Evolutionary conservation across 2,797 vertebrate genomes (phyloP).

Genomic region (Sparidentex hasta): DNA sequence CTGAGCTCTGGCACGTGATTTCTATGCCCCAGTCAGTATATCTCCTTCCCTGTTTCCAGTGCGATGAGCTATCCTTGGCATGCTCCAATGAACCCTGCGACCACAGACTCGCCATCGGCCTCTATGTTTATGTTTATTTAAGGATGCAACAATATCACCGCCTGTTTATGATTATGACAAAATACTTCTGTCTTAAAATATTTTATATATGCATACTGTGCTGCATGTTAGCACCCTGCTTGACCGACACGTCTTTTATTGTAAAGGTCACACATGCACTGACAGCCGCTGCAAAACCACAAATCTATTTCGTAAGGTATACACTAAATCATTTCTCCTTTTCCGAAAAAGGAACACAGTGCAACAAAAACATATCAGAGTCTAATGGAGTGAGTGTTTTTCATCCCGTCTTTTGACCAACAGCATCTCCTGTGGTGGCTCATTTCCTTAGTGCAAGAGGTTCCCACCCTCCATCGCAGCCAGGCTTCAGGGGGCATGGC

Average conservation of each 20-base stretch:
- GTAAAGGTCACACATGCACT: slow-evolving; percentile 33
- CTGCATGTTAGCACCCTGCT: neutral
- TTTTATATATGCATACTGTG: neutral
- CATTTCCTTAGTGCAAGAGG: slow-evolving; percentile 80
- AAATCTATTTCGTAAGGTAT: slow-evolving; percentile 26
- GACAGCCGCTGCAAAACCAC: slow-evolving; percentile 14
- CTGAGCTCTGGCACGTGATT: slow-evolving; percentile 75
- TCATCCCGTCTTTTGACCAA: slow-evolving; percentile 76
- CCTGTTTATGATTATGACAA: slow-evolving; percentile 4
- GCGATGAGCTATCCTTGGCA: slow-evolving; percentile 44
- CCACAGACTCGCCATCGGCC: slow-evolving; percentile 46
- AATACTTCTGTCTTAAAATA: neutral
- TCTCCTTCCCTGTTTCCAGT: slow-evolving; percentile 48
- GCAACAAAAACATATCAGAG: slow-evolving; percentile 62
- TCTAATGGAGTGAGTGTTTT: slow-evolving; percentile 74
- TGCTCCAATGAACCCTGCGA: slow-evolving; percentile 53
- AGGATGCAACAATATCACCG: neutral
- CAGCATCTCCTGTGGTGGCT: slow-evolving; percentile 81
- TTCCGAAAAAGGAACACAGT: slow-evolving; percentile 50
- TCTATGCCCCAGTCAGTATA: slow-evolving; percentile 61
- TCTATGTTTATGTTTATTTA: neutral
- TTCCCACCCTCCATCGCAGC: slow-evolving; percentile 74
- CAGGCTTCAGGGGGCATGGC: slow-evolving; percentile 71
- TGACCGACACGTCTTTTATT: slow-evolving; percentile 12
- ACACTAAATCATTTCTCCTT: slow-evolving; percentile 28